These are phyloP conservation scores for Salpingus planirostris DNA, from an alignment of 2,888 invertebrate species.

Conservation along the genomic window DNA sequence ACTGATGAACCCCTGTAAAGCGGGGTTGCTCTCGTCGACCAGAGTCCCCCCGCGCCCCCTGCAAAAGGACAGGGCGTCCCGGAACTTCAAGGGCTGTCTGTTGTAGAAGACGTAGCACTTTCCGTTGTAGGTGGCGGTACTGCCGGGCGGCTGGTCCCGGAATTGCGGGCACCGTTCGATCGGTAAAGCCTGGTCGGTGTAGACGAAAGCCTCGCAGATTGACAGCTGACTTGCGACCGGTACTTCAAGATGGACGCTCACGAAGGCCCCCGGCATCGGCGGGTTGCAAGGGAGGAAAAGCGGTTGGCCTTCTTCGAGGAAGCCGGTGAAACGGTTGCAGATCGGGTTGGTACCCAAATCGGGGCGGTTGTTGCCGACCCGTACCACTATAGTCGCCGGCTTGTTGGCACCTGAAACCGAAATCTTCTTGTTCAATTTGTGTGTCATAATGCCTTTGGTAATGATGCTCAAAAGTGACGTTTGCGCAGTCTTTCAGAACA, in stretches of 20 bases:
- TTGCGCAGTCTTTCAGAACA: no score
- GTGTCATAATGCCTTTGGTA: no score
- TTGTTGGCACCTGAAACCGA: constrained; percentile 54
- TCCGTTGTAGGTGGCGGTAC: constrained; percentile 87
- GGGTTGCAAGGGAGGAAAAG: constrained; percentile 89
- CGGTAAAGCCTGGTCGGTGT: constrained; percentile 84
- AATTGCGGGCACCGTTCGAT: constrained; percentile 90
- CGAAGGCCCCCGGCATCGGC: constrained; percentile 91
- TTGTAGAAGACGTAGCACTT: constrained; percentile 94
- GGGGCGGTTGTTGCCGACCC: constrained; percentile 87
- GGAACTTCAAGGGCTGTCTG: constrained; percentile 70
- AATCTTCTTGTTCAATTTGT: background rate
- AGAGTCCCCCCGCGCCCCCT: constrained; percentile 69
- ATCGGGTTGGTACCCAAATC: constrained; percentile 87
- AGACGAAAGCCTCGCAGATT: constrained; percentile 89
- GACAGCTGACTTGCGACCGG: constrained; percentile 67
- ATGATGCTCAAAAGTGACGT: no score
- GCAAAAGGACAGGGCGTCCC: constrained; percentile 73
- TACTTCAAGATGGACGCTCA: constrained; percentile 82
- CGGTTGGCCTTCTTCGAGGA: constrained; percentile 81
- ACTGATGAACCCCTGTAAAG: constrained; percentile 86
- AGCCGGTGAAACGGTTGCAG: constrained; percentile 83
- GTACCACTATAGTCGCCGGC: constrained; percentile 77
- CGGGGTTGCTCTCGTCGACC: constrained; percentile 88
- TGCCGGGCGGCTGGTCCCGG: constrained; percentile 86